Evolutionary conservation across 2,888 invertebrate species (phyloP), one percentile per base, ranked within the genome.

Genomic region (Choreutis nemorana): DNA sequence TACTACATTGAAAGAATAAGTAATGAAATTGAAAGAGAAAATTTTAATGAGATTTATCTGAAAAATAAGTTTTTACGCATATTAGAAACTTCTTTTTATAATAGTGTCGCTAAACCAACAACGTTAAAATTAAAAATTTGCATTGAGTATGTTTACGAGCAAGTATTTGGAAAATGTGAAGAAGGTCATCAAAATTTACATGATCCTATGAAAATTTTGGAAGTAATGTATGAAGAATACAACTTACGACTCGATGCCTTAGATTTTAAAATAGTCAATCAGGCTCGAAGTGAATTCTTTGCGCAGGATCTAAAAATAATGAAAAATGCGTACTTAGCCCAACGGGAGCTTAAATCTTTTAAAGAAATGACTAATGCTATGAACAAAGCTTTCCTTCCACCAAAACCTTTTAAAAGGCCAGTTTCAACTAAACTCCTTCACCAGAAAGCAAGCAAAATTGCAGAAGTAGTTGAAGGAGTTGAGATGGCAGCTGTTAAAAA

Each of bases 181-280:
- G 78, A 78, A 46, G 77, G 73, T 2, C 78, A 78, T 43, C 55
- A 64, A 38, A 64, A 49, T 40, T 39, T 78, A 29, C 55, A 60
- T 26, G 78, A 77, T 38, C 75, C 77, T 10, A 71, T 78, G 66
- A 78, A 72, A 53, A 64, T 77, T 34, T 51, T 78, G 28, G 78
- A 78, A 57, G 55, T 73, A 9, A 63, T 62, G 59, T 78, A 78
- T 35, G 77, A 78, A 49, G 68, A 73, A 39, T 75, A 64, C 23
- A 77, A 75, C 42, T 56, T 75, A 38, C 57, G 53, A 23, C 42
- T 78, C 6, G 78, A 78, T 45, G 51, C 65, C 2, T 52, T 78
- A 36, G 75, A 78, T 41, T 75, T 75, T 36, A 64, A 67, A 34
- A 53, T 63, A 34, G 78, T 78, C 6, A 71, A 67, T 36, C 59